A percentile compares a stretch with the other conserved stretches of the same genome.
These are phyloP conservation scores for Microtus richardsoni DNA, from an alignment of 2,113 vertebrate species.

Conservation along the genomic window DNA sequence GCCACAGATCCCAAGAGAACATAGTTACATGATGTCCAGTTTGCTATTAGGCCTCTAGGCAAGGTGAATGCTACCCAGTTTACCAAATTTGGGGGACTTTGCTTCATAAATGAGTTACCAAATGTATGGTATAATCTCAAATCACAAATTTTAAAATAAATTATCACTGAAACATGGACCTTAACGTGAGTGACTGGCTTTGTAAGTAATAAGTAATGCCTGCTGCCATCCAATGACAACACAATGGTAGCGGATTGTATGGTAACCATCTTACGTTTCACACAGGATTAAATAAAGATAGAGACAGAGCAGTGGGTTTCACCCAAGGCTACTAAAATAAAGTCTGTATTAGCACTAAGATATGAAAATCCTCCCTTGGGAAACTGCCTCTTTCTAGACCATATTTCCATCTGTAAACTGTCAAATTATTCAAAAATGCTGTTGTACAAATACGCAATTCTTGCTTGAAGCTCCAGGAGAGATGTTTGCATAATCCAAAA, in stretches of 20 bases:
- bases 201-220: neutral
- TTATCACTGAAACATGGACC: neutral
- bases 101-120: slow-evolving; percentile 32
- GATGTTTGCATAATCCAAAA: slow-evolving; percentile 57
- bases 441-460: slow-evolving; percentile 57
- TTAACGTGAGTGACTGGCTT: neutral
- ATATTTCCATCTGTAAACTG: slow-evolving; percentile 56
- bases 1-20: slow-evolving; percentile 25
- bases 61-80: slow-evolving; percentile 12
- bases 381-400: slow-evolving; percentile 40
- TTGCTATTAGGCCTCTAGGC: neutral
- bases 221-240: neutral
- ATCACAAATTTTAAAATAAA: slow-evolving; percentile 46
- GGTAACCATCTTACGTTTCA: slow-evolving; percentile 29
- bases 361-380: slow-evolving; percentile 19
- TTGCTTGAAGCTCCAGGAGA: slow-evolving; percentile 53
- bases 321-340: slow-evolving; percentile 49
- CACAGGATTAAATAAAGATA: slow-evolving; percentile 50
- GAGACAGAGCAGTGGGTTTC: slow-evolving; percentile 31
- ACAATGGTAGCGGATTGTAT: neutral
- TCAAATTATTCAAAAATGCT: slow-evolving; percentile 62
- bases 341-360: slow-evolving; percentile 40
- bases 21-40: neutral
- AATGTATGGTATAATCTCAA: slow-evolving; percentile 39
- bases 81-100: neutral